phyloP scores from a whole-genome alignment of 2,113 vertebrate species.

The Paracanthobrama guichenoti region DNA sequence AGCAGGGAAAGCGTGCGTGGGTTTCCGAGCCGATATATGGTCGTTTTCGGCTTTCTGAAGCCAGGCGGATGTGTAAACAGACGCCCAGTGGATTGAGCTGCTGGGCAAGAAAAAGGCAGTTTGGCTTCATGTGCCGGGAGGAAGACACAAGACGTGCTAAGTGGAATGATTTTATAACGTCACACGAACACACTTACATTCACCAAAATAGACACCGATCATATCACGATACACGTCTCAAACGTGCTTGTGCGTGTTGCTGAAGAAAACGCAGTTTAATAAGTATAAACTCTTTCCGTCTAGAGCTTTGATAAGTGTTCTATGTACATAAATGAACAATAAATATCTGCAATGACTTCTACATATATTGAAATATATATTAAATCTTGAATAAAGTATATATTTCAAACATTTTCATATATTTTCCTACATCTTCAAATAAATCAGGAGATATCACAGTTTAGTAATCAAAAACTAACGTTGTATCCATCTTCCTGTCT shows the following conservation, averaged over 20 bases:
- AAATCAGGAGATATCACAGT: conserved; percentile 79
- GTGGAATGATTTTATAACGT: conserved; percentile 72
- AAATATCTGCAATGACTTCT: conserved; percentile 78
- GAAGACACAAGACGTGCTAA: conserved; percentile 46
- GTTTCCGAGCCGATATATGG: conserved; percentile 11
- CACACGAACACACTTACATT: conserved; percentile 46
- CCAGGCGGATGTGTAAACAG: conserved; percentile 61
- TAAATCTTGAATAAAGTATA: conserved; percentile 75
- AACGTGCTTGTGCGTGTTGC: conserved; percentile 75
- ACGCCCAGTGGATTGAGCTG: conserved; percentile 64
- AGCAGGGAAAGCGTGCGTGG: neutral
- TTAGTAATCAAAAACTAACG: conserved; percentile 75
- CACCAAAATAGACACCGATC: conserved; percentile 43
- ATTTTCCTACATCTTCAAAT: conserved; percentile 73
- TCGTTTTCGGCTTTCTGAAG: conserved; percentile 3
- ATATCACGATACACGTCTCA: conserved; percentile 70
- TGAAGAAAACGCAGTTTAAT: conserved; percentile 68
- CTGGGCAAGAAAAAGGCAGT: conserved; percentile 74
- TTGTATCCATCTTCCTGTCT: conserved; percentile 64
- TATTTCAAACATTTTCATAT: conserved; percentile 78
- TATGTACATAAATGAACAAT: conserved; percentile 81
- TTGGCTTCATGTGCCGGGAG: conserved; percentile 70
- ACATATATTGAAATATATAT: conserved; percentile 70
- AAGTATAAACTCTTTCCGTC: conserved; percentile 70
- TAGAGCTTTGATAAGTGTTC: conserved; percentile 73